Evolutionary conservation across 2,797 vertebrate species (phyloP).

Genomic region (Leuciscus waleckii): DNA sequence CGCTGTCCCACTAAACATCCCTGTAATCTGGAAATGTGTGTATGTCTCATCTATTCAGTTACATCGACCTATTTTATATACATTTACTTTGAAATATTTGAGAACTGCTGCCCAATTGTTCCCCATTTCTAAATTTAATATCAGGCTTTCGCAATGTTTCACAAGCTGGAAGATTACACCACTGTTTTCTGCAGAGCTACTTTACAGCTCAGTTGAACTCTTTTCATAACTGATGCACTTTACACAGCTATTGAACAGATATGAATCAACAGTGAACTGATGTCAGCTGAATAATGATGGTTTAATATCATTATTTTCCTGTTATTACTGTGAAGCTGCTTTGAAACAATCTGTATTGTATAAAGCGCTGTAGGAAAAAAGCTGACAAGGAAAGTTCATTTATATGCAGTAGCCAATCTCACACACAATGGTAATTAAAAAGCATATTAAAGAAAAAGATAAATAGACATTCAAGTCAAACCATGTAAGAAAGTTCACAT

Average conservation of each 20-base stretch:
- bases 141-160: too few species aligned
- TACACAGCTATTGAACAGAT: too few species aligned
- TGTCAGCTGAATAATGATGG: too few species aligned
- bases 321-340: too few species aligned
- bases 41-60: background rate
- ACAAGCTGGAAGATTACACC: too few species aligned
- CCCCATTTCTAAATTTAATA: too few species aligned
- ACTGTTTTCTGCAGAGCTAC: too few species aligned
- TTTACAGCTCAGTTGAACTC: too few species aligned
- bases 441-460: background rate
- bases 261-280: too few species aligned
- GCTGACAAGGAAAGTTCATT: background rate
- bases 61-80: background rate
- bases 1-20: background rate
- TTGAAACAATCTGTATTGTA: too few species aligned
- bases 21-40: background rate
- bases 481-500: background rate
- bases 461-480: background rate
- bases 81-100: background rate
- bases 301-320: too few species aligned
- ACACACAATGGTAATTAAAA: background rate
- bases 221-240: too few species aligned
- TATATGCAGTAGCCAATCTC: background rate
- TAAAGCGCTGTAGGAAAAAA: background rate
- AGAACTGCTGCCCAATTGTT: background rate